Conservation (phyloP, 2,797 vertebrate genomes). For the Sebastes flavidus region DNA sequence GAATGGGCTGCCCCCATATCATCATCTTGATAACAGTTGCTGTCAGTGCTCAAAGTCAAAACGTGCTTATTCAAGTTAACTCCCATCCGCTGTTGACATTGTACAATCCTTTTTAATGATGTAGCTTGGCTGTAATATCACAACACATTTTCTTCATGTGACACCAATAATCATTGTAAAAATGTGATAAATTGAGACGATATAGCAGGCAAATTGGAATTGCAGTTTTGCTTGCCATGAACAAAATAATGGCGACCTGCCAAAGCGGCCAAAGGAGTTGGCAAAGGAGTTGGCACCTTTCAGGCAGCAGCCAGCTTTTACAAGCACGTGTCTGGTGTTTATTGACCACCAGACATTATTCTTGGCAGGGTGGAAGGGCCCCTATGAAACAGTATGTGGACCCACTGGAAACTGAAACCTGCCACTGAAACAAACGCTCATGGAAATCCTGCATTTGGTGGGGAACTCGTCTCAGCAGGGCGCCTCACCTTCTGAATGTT, state of each 20-base stretch:
- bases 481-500: slow-evolving; percentile 28
- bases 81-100: slow-evolving; percentile 22
- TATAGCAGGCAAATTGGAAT: slow-evolving; percentile 11
- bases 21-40: not conserved
- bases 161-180: not conserved
- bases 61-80: not conserved
- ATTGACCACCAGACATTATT: slow-evolving; percentile 71
- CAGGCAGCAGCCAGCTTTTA: slow-evolving; percentile 56
- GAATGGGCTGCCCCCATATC: not conserved
- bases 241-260: slow-evolving; percentile 38
- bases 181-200: not conserved
- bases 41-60: not conserved
- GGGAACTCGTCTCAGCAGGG: slow-evolving; percentile 35
- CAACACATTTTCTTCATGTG: slow-evolving; percentile 10
- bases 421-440: slow-evolving; percentile 22
- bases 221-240: slow-evolving; percentile 16
- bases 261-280: slow-evolving; percentile 38
- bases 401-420: slow-evolving; percentile 30
- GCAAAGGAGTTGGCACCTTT: slow-evolving; percentile 50
- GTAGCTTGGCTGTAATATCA: slow-evolving; percentile 5
- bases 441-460: slow-evolving; percentile 50
- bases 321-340: slow-evolving; percentile 71
- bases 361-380: slow-evolving; percentile 56
- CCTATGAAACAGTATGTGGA: slow-evolving; percentile 50
- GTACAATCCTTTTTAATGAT: slow-evolving; percentile 13